These are phyloP conservation scores for Uria lomvia DNA, from an alignment of 2,113 vertebrate genomes.

Conservation along the genomic window DNA sequence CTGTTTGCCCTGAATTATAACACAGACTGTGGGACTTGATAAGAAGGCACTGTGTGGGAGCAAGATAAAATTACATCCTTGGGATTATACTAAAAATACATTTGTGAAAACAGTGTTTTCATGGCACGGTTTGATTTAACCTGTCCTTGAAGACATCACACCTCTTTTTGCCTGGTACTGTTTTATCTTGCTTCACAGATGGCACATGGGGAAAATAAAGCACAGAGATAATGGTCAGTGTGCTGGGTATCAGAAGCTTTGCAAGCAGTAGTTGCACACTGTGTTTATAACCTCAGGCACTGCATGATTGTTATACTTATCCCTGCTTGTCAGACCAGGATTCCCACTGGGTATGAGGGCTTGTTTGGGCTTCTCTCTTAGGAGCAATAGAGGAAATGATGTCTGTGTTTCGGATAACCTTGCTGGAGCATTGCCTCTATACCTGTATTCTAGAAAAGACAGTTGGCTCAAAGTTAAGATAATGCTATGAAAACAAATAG, in stretches of 20 bases:
- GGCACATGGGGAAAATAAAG: background rate
- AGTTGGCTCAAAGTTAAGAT: background rate
- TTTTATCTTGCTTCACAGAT: slow-evolving; percentile 52
- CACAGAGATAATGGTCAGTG: background rate
- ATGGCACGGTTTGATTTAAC: background rate
- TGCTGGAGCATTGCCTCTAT: background rate
- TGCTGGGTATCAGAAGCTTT: background rate
- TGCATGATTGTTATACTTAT: slow-evolving; percentile 8
- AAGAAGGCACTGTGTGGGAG: slow-evolving; percentile 14
- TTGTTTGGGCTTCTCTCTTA: background rate
- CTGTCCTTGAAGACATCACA: slow-evolving; percentile 47
- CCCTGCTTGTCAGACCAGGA: slow-evolving; percentile 1
- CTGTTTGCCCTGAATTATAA: slow-evolving; percentile 21
- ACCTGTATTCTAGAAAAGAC: background rate
- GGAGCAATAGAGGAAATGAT: background rate
- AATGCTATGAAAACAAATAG: background rate
- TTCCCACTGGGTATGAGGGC: background rate
- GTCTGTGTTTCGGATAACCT: background rate
- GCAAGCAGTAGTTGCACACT: background rate
- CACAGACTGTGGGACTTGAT: background rate
- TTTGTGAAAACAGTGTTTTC: background rate
- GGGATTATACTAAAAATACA: slow-evolving; percentile 42
- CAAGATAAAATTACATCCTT: slow-evolving; percentile 47
- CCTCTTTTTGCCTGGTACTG: background rate
- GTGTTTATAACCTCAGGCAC: slow-evolving; percentile 13